Evolutionary conservation across 2,888 invertebrate species (phyloP).

Genomic region (Rambutsinella grinnellia): DNA sequence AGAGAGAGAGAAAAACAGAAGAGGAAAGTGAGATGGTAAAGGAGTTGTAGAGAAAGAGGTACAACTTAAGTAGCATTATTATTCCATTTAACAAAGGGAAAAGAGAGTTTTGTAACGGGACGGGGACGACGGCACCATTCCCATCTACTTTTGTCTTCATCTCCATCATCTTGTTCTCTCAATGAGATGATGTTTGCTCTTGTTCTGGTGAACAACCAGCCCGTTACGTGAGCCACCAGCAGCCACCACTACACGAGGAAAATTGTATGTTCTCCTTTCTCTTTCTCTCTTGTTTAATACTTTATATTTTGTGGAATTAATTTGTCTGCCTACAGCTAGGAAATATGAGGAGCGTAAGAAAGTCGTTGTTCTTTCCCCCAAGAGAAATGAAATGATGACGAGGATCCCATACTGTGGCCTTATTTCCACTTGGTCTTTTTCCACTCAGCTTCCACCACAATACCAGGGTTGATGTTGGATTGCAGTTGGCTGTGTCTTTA

Average conservation of each 20-base stretch:
- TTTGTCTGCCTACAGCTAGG: constrained; percentile 67
- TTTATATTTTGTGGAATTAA: constrained; percentile 68
- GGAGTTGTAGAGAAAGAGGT: constrained; percentile 29
- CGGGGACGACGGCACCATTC: constrained; percentile 8
- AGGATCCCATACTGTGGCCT: constrained; percentile 49
- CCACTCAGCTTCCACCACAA: constrained; percentile 5
- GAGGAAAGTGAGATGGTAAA: not conserved
- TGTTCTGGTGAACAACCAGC: constrained; percentile 19
- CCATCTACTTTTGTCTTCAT: constrained; percentile 33
- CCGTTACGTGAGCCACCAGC: constrained; percentile 18
- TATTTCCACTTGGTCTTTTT: constrained; percentile 17
- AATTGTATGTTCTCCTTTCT: constrained; percentile 6
- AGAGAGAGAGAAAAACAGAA: constrained; percentile 1
- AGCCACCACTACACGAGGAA: constrained; percentile 8
- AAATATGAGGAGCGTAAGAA: constrained; percentile 66
- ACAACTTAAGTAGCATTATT: constrained; percentile 56
- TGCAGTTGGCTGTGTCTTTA: not conserved
- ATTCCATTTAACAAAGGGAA: constrained; percentile 50
- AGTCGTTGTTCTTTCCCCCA: constrained; percentile 63
- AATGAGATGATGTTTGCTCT: constrained; percentile 46
- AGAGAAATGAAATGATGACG: constrained; percentile 58
- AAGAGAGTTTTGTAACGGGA: not conserved
- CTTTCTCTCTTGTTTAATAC: constrained; percentile 65
- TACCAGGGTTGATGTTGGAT: not conserved
- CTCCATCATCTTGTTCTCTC: constrained; percentile 33